Conservation (phyloP, 2,797 vertebrate species). For the Premnoplex brunnescens region DNA sequence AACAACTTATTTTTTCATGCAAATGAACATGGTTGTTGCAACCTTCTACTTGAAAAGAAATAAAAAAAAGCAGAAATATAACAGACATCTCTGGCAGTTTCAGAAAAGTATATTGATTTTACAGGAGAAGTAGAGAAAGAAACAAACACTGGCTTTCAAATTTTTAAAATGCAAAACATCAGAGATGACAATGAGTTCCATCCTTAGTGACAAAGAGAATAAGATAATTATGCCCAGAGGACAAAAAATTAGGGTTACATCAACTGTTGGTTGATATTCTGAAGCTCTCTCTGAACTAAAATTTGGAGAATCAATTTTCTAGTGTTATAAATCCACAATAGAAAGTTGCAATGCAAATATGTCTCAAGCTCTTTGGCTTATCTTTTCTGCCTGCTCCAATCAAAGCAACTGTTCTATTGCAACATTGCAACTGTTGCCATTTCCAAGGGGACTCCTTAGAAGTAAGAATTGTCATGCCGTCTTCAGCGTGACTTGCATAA, state of each 20-base stretch:
- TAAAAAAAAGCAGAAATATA: neutral
- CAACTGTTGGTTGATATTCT: neutral
- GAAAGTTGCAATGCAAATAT: neutral
- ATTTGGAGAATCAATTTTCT: neutral
- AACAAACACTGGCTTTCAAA: neutral
- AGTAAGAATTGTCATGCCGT: neutral
- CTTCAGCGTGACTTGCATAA: neutral
- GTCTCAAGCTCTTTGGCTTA: neutral
- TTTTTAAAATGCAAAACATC: neutral
- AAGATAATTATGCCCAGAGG: neutral
- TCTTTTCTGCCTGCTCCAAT: neutral
- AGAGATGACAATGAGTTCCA: neutral
- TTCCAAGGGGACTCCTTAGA: neutral
- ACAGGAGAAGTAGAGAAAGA: neutral
- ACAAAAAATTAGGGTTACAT: neutral
- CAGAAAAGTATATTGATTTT: neutral
- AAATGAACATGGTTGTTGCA: neutral
- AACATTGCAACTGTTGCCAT: too few relatives aligned
- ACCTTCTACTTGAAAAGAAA: neutral
- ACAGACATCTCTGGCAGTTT: accelerated
- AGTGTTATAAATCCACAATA: neutral
- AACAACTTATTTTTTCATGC: neutral
- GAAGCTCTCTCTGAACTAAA: neutral
- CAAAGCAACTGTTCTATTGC: neutral
- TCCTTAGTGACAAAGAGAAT: neutral